Conservation (phyloP, 1,140 invertebrate genomes). For the Zaprionus camerounensis region DNA sequence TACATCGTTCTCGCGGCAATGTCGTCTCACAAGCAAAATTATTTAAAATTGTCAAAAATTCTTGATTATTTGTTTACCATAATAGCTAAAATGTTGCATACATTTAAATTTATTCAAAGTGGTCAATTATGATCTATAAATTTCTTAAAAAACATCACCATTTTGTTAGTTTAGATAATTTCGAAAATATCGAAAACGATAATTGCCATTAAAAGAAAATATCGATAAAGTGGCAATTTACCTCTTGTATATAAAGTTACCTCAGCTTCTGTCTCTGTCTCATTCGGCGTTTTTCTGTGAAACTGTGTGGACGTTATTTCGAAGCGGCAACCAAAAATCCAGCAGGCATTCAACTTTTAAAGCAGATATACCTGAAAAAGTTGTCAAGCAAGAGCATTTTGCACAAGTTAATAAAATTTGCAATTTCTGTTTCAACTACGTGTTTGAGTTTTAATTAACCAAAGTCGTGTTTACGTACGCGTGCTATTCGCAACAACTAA, state of each 20-base stretch:
- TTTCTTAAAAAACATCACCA: background rate
- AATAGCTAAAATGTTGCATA: background rate
- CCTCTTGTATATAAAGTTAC: slow-evolving; percentile 50
- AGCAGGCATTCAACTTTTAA: slow-evolving; percentile 60
- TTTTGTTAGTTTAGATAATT: background rate
- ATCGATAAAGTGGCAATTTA: slow-evolving; percentile 34
- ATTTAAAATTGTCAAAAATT: background rate
- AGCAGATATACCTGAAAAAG: slow-evolving; percentile 62
- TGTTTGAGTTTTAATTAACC: slow-evolving; percentile 26
- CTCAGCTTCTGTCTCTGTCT: slow-evolving; percentile 63
- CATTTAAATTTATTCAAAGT: background rate
- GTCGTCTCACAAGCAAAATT: background rate
- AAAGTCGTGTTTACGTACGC: slow-evolving; percentile 47
- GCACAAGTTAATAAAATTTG: slow-evolving; percentile 64
- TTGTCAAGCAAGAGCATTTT: slow-evolving; percentile 64
- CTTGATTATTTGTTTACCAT: background rate
- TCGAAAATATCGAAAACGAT: slow-evolving; percentile 19
- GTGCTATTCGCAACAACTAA: slow-evolving; percentile 28
- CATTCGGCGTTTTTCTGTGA: slow-evolving; percentile 79
- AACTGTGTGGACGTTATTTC: slow-evolving; percentile 70
- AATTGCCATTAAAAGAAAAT: slow-evolving; percentile 12
- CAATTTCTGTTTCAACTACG: slow-evolving; percentile 40
- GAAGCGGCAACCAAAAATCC: slow-evolving; percentile 48
- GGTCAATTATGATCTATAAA: background rate
- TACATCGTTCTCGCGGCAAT: background rate